Base-by-base conservation (phyloP, 2,113 vertebrate species). In the Siniperca knerii region DNA sequence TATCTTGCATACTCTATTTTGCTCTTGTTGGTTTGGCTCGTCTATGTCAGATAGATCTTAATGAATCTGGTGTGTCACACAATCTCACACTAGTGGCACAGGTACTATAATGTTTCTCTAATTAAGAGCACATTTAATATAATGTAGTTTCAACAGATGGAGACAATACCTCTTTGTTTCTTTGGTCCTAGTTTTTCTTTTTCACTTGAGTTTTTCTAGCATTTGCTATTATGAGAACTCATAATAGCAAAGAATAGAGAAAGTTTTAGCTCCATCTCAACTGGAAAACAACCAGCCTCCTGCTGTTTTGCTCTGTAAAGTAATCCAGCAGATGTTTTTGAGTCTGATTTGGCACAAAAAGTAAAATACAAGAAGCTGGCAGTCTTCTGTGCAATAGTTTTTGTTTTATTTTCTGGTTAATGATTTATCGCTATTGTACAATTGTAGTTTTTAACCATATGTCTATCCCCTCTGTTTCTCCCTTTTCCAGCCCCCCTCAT, bases 401-500 rank as follows among this genome's bases (percentile, higher is more conserved):
- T 60, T 57, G 2, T 21, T 72, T 48, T 61, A 58, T 70, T n/a
- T n/a, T 55, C 37, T 50, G 12, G 23, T 81, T 48, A 68, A 75
- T 72, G 48, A 64, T 57, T 76, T 25, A 37, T 42, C 13, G 15
- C 35, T 25, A 12, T 15, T 62, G n/a, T 60, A 20, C n/a, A 73
- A 20, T n/a, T 66, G 42, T 20, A 52, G 3, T 29, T 65, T 76
- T 75, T 64, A 57, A 68, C 35, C 6, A 20, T 44, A 37, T n/a
- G 25, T 62, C 13, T 72, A 1, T 46, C 46, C 10, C 20, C 8
- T 83, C 2, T 82, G 8, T 61, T 40, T 54, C 66, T 1, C 80
- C 18, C 46, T 78, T 57, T 92, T 94, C 1, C 94, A 99, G 98
- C 98, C 98, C 0, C 98, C 98, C 0, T 85, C 95, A 62, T 97